Evolutionary conservation across 2,113 vertebrate species (phyloP), one percentile per base, ranked within the genome.

Genomic region (Leiothrix lutea): DNA sequence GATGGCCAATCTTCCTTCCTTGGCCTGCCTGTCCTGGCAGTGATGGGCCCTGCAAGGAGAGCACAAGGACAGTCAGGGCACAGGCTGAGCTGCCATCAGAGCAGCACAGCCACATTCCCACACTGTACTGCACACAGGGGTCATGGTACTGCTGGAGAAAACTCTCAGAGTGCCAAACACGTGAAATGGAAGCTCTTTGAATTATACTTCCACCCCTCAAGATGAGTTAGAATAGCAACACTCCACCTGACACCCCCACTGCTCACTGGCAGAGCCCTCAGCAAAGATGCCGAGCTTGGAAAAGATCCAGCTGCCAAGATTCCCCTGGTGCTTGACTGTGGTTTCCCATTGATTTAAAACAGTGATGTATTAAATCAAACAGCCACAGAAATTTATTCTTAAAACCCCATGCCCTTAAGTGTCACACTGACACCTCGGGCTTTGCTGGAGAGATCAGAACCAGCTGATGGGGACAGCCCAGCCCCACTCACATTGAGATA

Each of bases 1-100:
- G 98, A 96, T 99, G 99, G 25, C 99, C 99, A 19, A 99, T 98
- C 96, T 99, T 99, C 97, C 98, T 99, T 81, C 99, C 99, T 11
- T 98, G 98, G 80, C 98, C 98, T 0, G 97, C 98, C 92, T 98
- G 98, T 88, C 98, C 98, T 0, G 98, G 98, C 38, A 98, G 97
- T 1, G 97, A 98, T 0, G 98, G 98, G 87, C 98, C 98, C 99
- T 99, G 92, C 88, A 97, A 92, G 1, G 31, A 74, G 66, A 80
- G 24, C 96, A 84, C 25, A 9, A 2, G 8, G 78, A 44, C 53
- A 47, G 12, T 33, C 38, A 60, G 65, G 35, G 25, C 20, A 50
- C 66, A 22, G 56, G 56, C 48, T 53, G 84, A 54, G 12, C 66
- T 15, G 47, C 40, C 2, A 8, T 13, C 42, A 57, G 51, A 90